phyloP scores from a whole-genome alignment of 2,113 vertebrate species.

The Dendrocopos noguchii region DNA sequence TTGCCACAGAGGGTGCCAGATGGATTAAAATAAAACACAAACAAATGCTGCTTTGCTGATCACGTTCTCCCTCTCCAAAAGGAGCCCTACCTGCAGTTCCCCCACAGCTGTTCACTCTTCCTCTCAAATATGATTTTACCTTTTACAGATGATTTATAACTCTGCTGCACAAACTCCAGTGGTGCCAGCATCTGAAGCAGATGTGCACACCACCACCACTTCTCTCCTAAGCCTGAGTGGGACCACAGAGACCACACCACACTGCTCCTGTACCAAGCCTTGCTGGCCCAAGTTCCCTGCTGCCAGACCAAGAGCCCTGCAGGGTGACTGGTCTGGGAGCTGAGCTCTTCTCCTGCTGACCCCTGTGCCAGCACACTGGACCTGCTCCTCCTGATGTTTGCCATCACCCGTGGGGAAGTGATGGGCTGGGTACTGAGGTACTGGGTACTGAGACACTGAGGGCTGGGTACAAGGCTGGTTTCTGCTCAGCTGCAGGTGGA shows the following conservation, averaged over 20 bases:
- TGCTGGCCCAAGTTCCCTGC: too few species aligned
- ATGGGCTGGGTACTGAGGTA: too few species aligned
- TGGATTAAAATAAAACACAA: not conserved
- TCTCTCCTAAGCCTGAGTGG: not conserved
- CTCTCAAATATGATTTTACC: not conserved
- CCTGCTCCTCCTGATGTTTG: not conserved
- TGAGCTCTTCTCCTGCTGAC: not conserved
- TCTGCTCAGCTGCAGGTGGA: not conserved
- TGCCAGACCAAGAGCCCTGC: too few species aligned
- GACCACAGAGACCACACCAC: not conserved
- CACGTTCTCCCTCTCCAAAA: not conserved
- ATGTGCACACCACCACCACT: not conserved
- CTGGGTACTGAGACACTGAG: too few species aligned
- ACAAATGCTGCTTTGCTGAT: not conserved
- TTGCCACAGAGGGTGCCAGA: not conserved
- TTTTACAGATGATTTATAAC: not conserved
- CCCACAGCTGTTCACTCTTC: not conserved
- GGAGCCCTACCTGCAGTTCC: not conserved
- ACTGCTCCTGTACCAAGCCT: not conserved
- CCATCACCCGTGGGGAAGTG: fast-evolving
- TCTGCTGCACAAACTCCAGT: fast-evolving
- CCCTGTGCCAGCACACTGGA: fast-evolving
- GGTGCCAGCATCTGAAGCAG: not conserved
- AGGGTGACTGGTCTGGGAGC: not conserved
- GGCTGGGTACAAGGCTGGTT: not conserved